Evolutionary conservation across 2,888 invertebrate species (phyloP), one percentile per base, ranked within the genome.

Genomic region (Pollenia angustigena): DNA sequence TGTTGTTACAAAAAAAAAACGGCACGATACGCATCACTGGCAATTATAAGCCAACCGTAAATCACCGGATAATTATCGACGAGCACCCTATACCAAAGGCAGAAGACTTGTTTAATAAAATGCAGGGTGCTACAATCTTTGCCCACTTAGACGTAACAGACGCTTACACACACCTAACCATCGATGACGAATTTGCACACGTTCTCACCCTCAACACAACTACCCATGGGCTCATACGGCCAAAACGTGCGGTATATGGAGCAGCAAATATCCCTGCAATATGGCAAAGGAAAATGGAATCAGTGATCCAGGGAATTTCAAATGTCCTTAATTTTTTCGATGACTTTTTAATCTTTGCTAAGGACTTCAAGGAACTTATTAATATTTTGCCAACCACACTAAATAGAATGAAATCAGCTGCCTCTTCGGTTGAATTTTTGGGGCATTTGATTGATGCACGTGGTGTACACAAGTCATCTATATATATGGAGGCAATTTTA

Each of bases 221-320:
- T 4, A 81, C 81, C 0, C 82, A 75, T 10, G 82, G 69, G 1
- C 56, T 82, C 8, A 76, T 82, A 60, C 50, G 69, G 42, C 79
- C 75, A 11, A 79, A 12, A 16, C 74, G 79, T 14, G 79, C 82
- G 4, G 75, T 86, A 18, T 78, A 85, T 40, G 81, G 79, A 12
- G 81, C 81, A 32, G 74, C 81, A 16, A 81, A 85, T 69, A 81
- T 85, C 32, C 79, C 82, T 12, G 82, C 79, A 23, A 82, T 82
- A 14, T 85, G 85, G 81, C 81, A 82, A 32, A 60, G 69, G 58
- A 79, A 58, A 58, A 78, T 66, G 66, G 66, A 76, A 8, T 10
- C 16, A n/a, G 66, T 66, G 1, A 42, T 64, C 4, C 64, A 76
- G 2, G 32, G 32, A 32, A 32, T 32, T 32, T 6, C 32, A 32